Base-by-base conservation (phyloP, 1,140 invertebrate genomes). In the Teleogryllus occipitalis region DNA sequence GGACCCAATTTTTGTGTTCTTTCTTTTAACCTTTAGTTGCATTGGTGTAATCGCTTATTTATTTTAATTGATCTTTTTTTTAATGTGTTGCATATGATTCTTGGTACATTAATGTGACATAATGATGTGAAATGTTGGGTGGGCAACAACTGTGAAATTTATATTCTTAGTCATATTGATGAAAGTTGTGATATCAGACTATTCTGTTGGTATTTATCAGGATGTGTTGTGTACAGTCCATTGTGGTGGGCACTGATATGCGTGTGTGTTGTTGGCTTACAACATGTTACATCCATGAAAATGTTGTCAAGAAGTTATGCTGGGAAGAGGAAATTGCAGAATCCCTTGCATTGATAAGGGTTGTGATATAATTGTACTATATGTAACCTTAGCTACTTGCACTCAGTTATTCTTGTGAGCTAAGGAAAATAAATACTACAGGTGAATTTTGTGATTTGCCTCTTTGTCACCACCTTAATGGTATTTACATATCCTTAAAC, bases 181-280 rank as follows among this genome's bases (percentile, higher is more conserved):
- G 54, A 10, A 65, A 65, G 54, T 65, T 65, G 18, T 65, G 10
- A 10, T 65, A 65, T 65, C 27, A 39, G 27, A 39, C 27, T 39
- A 39, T 65, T 65, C 54, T 65, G 54, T 65, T 65, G 54, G 18
- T 65, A 18, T 65, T 65, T 65, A 65, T 65, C 54, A 65, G 18
- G 54, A 65, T 65, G 54, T 65, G 54, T 65, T 65, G 54, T 65
- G 54, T 65, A 65, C 54, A 65, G 54, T 65, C 54, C 54, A 65
- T 65, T 65, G 54, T 3, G 10, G 10, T 65, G 54, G 54, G 54
- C 54, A 10, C 18, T 10, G 54, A 65, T 14, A 18, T 65, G 18
- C 18, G 54, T 65, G 54, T 65, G 54, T 65, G 10, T 54, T 54
- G 49, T 65, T 65, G 54, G 18, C 54, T 65, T 10, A 65, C 18